phyloP scores from a whole-genome alignment of 2,113 vertebrate species.

The Saccopteryx leptura region DNA sequence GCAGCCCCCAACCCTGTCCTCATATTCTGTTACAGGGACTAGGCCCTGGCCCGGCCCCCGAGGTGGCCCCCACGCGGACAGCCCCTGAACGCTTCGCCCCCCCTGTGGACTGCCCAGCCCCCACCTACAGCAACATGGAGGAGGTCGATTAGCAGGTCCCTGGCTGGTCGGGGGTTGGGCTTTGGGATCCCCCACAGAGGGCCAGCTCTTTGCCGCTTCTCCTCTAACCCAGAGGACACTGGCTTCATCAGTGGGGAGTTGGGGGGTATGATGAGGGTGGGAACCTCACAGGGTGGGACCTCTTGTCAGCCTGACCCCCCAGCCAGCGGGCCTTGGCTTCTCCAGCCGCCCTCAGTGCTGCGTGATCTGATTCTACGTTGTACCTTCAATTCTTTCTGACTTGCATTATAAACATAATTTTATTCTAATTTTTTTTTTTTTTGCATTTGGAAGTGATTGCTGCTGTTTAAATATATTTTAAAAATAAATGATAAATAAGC shows the following conservation, averaged over 20 bases:
- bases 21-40: conserved; percentile 96
- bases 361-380: conserved; percentile 77
- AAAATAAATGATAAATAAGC: conserved; percentile 85
- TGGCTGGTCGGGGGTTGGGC: conserved; percentile 79
- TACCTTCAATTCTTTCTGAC: conserved; percentile 83
- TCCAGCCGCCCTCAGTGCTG: conserved; percentile 68
- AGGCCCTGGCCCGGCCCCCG: conserved; percentile 93
- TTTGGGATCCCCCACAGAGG: conserved; percentile 72
- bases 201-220: conserved; percentile 79
- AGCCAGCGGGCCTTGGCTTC: conserved; percentile 62
- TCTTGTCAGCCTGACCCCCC: conserved; percentile 63
- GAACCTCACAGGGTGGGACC: conserved; percentile 64
- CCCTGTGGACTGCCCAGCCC: conserved; percentile 91
- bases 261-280: conserved; percentile 52
- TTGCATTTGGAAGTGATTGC: conserved; percentile 86
- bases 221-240: conserved; percentile 78
- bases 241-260: conserved; percentile 69
- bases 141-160: conserved; percentile 95
- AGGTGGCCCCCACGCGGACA: conserved; percentile 92
- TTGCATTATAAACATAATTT: conserved; percentile 85
- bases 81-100: conserved; percentile 92
- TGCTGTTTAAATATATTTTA: conserved; percentile 88
- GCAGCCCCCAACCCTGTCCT: conserved; percentile 80
- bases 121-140: conserved; percentile 99
- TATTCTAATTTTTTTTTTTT: conserved; percentile 83